Conservation (phyloP, 2,888 invertebrate genomes). For the Tetanocera ferruginea region DNA sequence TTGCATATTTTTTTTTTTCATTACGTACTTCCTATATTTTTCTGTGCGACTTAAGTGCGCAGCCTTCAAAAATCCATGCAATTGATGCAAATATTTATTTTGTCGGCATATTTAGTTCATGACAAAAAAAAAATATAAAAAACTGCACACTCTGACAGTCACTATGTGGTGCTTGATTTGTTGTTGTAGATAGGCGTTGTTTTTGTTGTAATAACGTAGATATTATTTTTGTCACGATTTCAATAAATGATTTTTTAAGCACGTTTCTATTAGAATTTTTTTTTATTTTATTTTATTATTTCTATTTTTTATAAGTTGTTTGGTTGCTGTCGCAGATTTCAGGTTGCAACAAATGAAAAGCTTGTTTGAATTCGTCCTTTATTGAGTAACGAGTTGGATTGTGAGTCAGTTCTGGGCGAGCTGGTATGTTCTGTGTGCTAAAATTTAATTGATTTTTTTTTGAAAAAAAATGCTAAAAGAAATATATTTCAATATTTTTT, state of each 20-base stretch:
- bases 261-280: conserved; percentile 44
- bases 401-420: not conserved
- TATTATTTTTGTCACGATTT: conserved; percentile 45
- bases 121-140: too few relatives aligned
- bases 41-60: conserved; percentile 29
- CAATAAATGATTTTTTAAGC: conserved; percentile 47
- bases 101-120: conserved; percentile 18
- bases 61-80: conserved; percentile 20
- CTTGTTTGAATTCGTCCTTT: conserved; percentile 7
- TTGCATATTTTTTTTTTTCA: conserved; percentile 11
- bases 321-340: not conserved
- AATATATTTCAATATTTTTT: too few relatives aligned
- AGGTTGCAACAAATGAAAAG: conserved; percentile 31
- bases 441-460: too few relatives aligned
- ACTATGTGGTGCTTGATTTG: not conserved
- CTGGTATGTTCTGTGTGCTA: not conserved
- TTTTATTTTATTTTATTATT: too few relatives aligned
- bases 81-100: conserved; percentile 35
- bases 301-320: too few relatives aligned
- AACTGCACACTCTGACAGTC: not conserved
- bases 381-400: not conserved
- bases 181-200: conserved; percentile 3
- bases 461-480: not conserved
- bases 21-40: not conserved
- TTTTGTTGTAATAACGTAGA: conserved; percentile 4